Evolutionary conservation across 1,140 invertebrate genomes (phyloP).

Genomic region (Diorhabda elongata): DNA sequence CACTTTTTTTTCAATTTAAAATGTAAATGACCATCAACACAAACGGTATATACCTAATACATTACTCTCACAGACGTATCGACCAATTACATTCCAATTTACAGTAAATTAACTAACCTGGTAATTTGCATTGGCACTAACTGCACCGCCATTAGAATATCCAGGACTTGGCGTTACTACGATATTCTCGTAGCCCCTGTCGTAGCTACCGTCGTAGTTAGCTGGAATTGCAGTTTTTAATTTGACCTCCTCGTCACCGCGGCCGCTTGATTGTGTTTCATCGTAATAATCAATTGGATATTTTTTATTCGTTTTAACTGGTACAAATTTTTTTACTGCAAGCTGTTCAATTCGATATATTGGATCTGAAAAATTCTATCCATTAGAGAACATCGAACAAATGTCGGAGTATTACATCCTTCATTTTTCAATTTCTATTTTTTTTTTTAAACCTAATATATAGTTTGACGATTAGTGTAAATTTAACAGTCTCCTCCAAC

Average conservation of each 20-base stretch:
- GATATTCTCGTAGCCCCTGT: slow-evolving; percentile 9
- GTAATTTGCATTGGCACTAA: slow-evolving; percentile 2
- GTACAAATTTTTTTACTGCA: background rate
- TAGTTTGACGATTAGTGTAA: no score
- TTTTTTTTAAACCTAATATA: no score
- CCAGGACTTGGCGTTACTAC: slow-evolving; percentile 5
- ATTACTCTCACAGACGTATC: background rate
- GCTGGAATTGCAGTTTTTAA: slow-evolving; percentile 1
- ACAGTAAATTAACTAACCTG: slow-evolving; percentile 9
- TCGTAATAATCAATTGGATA: background rate
- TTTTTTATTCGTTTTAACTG: slow-evolving; percentile 4
- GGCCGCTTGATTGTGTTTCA: background rate
- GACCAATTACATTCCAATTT: background rate
- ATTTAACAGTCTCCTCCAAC: no score
- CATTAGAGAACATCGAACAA: no score
- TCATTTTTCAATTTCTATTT: no score
- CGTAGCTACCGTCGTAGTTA: background rate
- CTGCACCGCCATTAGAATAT: slow-evolving; percentile 2
- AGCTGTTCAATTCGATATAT: background rate
- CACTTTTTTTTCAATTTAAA: no score
- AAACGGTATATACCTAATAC: no score
- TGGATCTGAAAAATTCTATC: background rate
- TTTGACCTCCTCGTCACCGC: background rate
- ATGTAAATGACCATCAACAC: no score
- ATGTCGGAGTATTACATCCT: no score